Evolutionary conservation across 2,888 invertebrate species (phyloP).

Genomic region (Tinea semifulvella): DNA sequence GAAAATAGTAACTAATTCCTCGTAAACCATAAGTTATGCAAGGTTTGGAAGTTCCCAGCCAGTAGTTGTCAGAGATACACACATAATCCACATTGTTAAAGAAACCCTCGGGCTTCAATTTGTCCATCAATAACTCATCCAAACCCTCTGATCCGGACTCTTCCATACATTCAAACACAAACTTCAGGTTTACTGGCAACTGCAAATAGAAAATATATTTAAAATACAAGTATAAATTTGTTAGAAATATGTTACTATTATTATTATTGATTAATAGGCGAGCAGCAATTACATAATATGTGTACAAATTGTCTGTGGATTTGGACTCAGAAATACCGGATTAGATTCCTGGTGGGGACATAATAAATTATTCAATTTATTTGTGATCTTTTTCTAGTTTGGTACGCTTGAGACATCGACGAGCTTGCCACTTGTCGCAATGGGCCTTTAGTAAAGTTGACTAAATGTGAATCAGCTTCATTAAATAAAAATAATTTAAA

Average conservation of each 20-base stretch:
- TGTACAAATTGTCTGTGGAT: too few species aligned
- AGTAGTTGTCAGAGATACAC: slow-evolving; percentile 98
- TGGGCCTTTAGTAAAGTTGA: too few species aligned
- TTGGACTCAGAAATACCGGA: too few species aligned
- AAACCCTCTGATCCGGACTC: slow-evolving; percentile 97
- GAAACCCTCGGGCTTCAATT: slow-evolving; percentile 72
- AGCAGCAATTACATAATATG: too few species aligned
- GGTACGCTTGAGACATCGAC: too few species aligned
- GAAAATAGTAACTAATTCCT: slow-evolving; percentile 90
- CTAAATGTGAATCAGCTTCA: too few species aligned
- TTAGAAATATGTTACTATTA: not conserved
- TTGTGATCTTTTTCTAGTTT: too few species aligned
- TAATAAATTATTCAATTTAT: too few species aligned
- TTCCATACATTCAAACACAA: slow-evolving; percentile 98
- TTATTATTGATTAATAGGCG: too few species aligned
- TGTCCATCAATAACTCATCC: slow-evolving; percentile 77
- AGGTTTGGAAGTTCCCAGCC: slow-evolving; percentile 96
- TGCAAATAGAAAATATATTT: slow-evolving; percentile 29
- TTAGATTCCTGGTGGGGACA: too few species aligned
- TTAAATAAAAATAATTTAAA: too few species aligned
- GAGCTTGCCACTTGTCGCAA: too few species aligned
- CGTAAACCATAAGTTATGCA: slow-evolving; percentile 96
- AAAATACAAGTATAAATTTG: slow-evolving; percentile 3
- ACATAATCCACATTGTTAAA: slow-evolving; percentile 89
- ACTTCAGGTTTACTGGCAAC: slow-evolving; percentile 82